Conservation (phyloP, 2,888 invertebrate species). For the Aspidapion aeneum region DNA sequence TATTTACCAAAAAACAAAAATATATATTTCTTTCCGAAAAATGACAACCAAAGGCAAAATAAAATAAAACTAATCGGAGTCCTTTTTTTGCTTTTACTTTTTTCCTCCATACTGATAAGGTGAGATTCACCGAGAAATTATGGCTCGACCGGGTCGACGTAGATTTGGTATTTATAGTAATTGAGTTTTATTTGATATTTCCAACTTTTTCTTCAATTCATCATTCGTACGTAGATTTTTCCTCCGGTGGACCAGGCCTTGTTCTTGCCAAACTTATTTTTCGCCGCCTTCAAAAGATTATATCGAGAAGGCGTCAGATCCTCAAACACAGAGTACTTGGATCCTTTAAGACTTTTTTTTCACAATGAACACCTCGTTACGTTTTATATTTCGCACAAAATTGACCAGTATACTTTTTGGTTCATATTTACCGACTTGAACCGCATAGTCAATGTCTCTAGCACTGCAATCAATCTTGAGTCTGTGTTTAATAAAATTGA, state of each 20-base stretch:
- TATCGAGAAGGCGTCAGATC: neutral
- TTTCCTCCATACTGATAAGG: neutral
- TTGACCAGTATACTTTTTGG: neutral
- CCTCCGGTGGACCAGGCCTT: neutral
- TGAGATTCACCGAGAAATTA: neutral
- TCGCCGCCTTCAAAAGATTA: neutral
- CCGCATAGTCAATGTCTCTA: neutral
- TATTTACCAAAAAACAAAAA: too few species aligned
- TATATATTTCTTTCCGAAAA: too few species aligned
- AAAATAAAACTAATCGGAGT: too few species aligned
- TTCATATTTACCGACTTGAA: neutral
- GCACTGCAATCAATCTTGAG: neutral
- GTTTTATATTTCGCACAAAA: neutral
- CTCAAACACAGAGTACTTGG: neutral
- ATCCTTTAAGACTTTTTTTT: neutral
- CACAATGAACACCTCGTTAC: neutral
- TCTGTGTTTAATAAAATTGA: neutral
- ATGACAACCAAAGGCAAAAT: too few species aligned
- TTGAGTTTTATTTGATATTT: too few species aligned
- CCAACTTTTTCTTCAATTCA: neutral
- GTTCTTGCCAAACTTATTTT: neutral
- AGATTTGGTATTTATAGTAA: too few species aligned
- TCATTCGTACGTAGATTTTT: neutral
- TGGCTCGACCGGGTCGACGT: too few species aligned
- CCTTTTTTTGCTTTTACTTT: too few species aligned